phyloP scores from a whole-genome alignment of 1,140 invertebrate genomes.

The Bradysia coprophila region DNA sequence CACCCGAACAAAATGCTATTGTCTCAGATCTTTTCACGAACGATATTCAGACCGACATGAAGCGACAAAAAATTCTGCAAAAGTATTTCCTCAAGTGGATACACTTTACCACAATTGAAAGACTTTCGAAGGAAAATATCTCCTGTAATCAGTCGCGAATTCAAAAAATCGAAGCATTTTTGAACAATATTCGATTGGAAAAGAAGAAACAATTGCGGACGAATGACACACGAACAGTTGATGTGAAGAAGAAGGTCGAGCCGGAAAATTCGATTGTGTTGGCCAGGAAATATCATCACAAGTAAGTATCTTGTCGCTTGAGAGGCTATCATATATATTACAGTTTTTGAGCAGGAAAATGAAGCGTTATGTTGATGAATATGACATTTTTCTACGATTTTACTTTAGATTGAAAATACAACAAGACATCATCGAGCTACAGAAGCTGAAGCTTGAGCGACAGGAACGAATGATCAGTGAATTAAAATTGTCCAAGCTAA shows the following conservation, averaged over 20 bases:
- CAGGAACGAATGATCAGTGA: constrained; percentile 41
- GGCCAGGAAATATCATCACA: constrained; percentile 19
- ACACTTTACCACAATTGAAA: constrained; percentile 18
- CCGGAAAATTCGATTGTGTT: constrained; percentile 10
- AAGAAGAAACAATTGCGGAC: constrained; percentile 13
- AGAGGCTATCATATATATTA: neutral
- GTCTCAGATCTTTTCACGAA: constrained; percentile 17
- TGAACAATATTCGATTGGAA: constrained; percentile 21
- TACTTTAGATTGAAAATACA: constrained; percentile 33
- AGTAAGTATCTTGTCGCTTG: constrained; percentile 9
- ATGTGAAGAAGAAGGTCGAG: constrained; percentile 6
- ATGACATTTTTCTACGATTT: constrained; percentile 2
- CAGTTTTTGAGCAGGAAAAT: neutral
- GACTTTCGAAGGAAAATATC: constrained; percentile 13
- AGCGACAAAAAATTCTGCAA: constrained; percentile 10
- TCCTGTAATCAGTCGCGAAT: constrained; percentile 9
- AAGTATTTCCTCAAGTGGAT: constrained; percentile 24
- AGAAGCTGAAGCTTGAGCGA: constrained; percentile 38
- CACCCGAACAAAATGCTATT: constrained; percentile 12
- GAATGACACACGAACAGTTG: constrained; percentile 3
- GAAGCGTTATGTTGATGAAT: neutral
- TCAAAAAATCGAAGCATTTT: constrained; percentile 21
- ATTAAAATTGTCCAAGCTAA: constrained; percentile 37
- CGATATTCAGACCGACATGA: constrained; percentile 6
- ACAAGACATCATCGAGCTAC: constrained; percentile 38